Conservation (phyloP, 1,140 invertebrate species). For the Hyles vespertilio region DNA sequence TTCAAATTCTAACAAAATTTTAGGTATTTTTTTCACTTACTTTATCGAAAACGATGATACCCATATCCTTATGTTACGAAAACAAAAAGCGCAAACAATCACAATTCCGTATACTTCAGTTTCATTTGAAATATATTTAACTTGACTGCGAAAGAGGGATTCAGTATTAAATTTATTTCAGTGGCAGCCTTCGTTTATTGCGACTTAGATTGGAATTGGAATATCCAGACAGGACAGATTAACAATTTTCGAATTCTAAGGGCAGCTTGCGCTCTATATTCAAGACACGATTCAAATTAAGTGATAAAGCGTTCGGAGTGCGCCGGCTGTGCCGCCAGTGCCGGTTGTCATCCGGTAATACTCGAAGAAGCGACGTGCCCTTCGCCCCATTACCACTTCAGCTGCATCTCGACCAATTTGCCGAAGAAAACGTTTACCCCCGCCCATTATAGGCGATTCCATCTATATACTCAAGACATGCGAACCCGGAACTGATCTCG, state of each 20-base stretch:
- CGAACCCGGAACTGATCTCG: no score
- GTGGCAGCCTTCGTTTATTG: conserved; percentile 20
- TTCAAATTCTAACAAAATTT: not conserved
- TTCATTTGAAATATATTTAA: conserved; percentile 21
- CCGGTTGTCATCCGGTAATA: conserved; percentile 48
- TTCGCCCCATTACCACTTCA: conserved; percentile 16
- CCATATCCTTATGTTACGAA: not conserved
- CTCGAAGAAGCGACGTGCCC: conserved; percentile 31
- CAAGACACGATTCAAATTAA: conserved; percentile 66
- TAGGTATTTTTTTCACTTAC: no score
- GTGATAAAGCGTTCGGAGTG: conserved; percentile 58
- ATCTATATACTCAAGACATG: no score
- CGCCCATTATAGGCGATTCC: not conserved
- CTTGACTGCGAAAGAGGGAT: conserved; percentile 15
- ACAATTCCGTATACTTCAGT: not conserved
- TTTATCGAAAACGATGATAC: no score
- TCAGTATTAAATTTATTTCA: conserved; percentile 26
- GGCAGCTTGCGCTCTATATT: conserved; percentile 40
- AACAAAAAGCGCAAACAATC: not conserved
- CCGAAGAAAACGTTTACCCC: conserved; percentile 15
- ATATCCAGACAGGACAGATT: conserved; percentile 29
- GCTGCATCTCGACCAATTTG: conserved; percentile 23
- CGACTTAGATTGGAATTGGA: conserved; percentile 21
- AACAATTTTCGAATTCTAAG: conserved; percentile 31
- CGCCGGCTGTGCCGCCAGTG: conserved; percentile 41